These are phyloP conservation scores for Drosophila flavopinicola DNA, from an alignment of 2,888 invertebrate species.

Conservation along the genomic window DNA sequence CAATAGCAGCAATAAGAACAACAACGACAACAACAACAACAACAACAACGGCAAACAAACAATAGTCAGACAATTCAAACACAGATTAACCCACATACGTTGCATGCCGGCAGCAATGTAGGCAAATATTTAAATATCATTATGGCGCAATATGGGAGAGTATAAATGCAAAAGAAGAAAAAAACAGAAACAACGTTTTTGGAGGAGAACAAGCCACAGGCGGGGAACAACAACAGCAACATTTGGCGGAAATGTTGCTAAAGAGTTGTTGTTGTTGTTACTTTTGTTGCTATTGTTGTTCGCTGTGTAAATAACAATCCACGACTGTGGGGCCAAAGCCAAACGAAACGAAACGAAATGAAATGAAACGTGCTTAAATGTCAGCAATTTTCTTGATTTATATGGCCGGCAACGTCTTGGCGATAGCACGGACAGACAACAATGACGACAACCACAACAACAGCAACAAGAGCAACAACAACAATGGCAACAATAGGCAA, in stretches of 20 bases:
- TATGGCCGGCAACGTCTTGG: conserved; percentile 71
- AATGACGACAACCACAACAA: conserved; percentile 55
- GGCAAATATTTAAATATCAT: conserved; percentile 81
- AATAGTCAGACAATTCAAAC: conserved; percentile 68
- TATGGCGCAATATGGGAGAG: conserved; percentile 40
- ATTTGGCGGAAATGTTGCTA: conserved; percentile 66
- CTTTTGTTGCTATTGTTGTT: conserved; percentile 15
- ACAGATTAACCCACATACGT: conserved; percentile 75
- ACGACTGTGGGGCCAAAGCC: conserved; percentile 15
- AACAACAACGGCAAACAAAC: conserved; percentile 20
- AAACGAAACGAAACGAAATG: conserved; percentile 51
- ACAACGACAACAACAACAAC: conserved; percentile 18
- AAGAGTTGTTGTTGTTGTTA: conserved; percentile 49
- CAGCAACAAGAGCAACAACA: conserved; percentile 14
- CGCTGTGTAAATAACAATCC: conserved; percentile 51
- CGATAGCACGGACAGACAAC: conserved; percentile 52
- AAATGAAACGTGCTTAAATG: conserved; percentile 78
- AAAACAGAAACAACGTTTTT: conserved; percentile 55
- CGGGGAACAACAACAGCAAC: conserved; percentile 37
- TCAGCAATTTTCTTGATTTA: conserved; percentile 80
- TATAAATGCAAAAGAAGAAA: conserved; percentile 39
- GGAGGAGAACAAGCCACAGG: conserved; percentile 33
- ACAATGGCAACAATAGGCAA: conserved; percentile 1
- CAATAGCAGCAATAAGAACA: conserved; percentile 1
- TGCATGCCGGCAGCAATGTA: conserved; percentile 61